Evolutionary conservation across 2,888 invertebrate species (phyloP), one percentile per base, ranked within the genome.

Genomic region (Epinotia bilunana): DNA sequence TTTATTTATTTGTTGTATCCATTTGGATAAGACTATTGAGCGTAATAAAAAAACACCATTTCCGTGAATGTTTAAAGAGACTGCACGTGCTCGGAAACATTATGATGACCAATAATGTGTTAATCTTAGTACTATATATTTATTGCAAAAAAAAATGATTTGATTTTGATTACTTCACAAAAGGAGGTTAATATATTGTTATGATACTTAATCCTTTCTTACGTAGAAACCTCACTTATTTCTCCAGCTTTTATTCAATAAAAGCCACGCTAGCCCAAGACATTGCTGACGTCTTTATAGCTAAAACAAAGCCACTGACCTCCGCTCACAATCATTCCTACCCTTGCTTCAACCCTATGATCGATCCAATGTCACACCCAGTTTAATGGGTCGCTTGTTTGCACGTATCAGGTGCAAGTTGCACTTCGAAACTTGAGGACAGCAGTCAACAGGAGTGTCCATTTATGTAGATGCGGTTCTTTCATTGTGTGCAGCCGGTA

Each of bases 341-440:
- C 43, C 62, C 57, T 49, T 53, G 65, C 49, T 4, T 46, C n/a
- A 28, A 33, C 57, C 67, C 43, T 39, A 5, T 49, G 49, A 69
- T 63, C 69, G 69, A 70, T 62, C 72, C 3, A 39, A 39, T 9
- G 20, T 58, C 69, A 3, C 74, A 20, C 69, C 69, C 69, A 6
- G 16, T 6, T 46, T 58, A 74, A 70, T 70, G 69, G 67, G 49
- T n/a, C 55, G 18, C n/a, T 39, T 39, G 62, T 63, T 58, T 60
- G 69, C 55, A 53, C 63, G 43, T 74, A 49, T 74, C 69, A 46
- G 63, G 58, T 74, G 74, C 74, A 74, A 33, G 6, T 18, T 74
- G 74, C 74, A 74, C 57, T 63, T 74, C 3, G 63, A 6, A 39
- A 11, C 18, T 53, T 20, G 64, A 57, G 12, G 39, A 62, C 9